A percentile compares a stretch with the other conserved stretches of the same genome.
These are phyloP conservation scores for Petrocephalus microphthalmus DNA, from an alignment of 2,113 vertebrate genomes.

Conservation along the genomic window DNA sequence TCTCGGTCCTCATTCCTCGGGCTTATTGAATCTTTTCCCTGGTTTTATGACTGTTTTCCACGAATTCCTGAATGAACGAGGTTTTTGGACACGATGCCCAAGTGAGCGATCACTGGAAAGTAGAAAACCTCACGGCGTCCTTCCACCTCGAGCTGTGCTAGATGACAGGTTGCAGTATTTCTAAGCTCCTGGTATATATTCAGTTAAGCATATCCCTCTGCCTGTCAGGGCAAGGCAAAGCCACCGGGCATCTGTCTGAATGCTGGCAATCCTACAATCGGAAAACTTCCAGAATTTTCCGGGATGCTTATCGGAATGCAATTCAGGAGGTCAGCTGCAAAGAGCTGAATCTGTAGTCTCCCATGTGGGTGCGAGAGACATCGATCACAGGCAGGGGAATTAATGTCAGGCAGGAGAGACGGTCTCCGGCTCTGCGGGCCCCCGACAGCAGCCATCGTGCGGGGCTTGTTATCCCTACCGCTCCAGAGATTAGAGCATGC, in stretches of 20 bases:
- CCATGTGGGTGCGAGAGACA: neutral
- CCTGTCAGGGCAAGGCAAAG: neutral
- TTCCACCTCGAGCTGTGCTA: neutral
- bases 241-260: neutral
- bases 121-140: neutral
- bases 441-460: neutral
- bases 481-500: neutral
- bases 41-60: neutral
- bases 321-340: neutral
- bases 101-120: neutral
- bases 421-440: neutral
- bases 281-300: neutral
- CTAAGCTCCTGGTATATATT: neutral
- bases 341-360: neutral
- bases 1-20: neutral
- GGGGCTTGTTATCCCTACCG: slow-evolving; percentile 1
- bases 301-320: neutral
- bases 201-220: neutral
- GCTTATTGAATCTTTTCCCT: neutral
- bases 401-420: neutral
- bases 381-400: neutral
- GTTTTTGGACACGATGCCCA: neutral
- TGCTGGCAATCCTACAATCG: neutral
- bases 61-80: neutral
- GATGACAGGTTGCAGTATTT: neutral